Evolutionary conservation across 2,113 vertebrate species (phyloP), one percentile per base, ranked within the genome.

Genomic region (Aspidoscelis tigris): DNA sequence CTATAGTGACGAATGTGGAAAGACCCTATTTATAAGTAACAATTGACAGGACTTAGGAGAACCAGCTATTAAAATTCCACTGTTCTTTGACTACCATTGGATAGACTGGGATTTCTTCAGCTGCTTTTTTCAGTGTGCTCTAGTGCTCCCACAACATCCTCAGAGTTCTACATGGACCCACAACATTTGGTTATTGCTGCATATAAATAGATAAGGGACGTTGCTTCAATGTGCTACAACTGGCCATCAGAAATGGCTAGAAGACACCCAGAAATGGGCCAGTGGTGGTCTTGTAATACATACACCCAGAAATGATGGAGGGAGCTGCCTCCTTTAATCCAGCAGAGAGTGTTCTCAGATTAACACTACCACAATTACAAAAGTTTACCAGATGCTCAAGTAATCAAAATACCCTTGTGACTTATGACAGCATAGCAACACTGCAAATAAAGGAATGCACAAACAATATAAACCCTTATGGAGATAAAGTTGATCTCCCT

Each of bases 321-420:
- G 24, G 86, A 82, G 72, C 2, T 65, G 55, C 9, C 80, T 5
- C 53, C 76, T 87, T 76, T 64, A 84, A 41, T 75, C 55, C 53
- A 89, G 26, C 72, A 81, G 5, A 84, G 76, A 74, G 50, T n/a
- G 43, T 16, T 81, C 86, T 55, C 88, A 14, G 43, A 85, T 84
- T 81, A 86, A 68, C 2, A 69, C 3, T 50, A 24, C 64, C 58
- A 61, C 58, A 61, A n/a, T 24, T 70, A 82, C 71, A 90, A 68
- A 53, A 75, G 14, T 0, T 79, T 2, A 58, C 55, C 88, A 88
- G 82, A 91, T 90, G 92, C 90, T 85, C 24, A 7, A 88, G 89
- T 81, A 82, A 91, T 85, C 88, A 91, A 18, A 84, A 91, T 80
- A 82, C 53, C 22, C 68, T 65, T 64, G 24, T 1, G 47, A 89